Conservation (phyloP, 23 tunicate species). For the Ciona savignyi region DNA sequence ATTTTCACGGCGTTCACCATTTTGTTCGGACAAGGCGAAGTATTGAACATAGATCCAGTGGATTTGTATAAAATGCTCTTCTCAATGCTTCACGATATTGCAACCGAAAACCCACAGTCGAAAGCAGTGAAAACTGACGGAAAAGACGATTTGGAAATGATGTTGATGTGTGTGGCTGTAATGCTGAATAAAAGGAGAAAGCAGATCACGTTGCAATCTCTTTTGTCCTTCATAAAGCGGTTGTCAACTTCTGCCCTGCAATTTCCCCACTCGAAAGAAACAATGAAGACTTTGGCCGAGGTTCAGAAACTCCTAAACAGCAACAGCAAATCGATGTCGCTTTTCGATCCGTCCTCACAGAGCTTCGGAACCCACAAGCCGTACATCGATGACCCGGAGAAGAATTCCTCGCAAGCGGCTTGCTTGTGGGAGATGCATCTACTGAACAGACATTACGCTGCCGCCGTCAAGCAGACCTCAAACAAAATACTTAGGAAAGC, state of each 20-base stretch:
- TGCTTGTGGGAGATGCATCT: conserved; percentile 76
- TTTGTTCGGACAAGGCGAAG: conserved; percentile 86
- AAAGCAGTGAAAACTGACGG: background rate
- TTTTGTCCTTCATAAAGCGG: conserved; percentile 74
- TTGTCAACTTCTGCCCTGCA: conserved; percentile 34
- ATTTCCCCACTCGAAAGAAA: conserved; percentile 10
- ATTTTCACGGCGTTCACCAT: conserved; percentile 72
- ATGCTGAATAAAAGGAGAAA: conserved; percentile 77
- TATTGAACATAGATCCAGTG: conserved; percentile 75
- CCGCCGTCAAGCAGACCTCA: conserved; percentile 36
- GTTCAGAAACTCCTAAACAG: conserved; percentile 30
- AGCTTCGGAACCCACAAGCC: conserved; percentile 44
- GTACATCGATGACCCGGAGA: conserved; percentile 58
- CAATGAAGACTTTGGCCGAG: conserved; percentile 12
- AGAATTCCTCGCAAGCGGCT: conserved; percentile 43
- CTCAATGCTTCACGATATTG: conserved; percentile 21
- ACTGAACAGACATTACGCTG: conserved; percentile 55
- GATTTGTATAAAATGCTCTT: conserved; percentile 58
- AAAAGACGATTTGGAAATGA: conserved; percentile 4
- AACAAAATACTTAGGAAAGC: conserved; percentile 2
- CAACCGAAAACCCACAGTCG: background rate
- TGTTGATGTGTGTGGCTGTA: conserved; percentile 46
- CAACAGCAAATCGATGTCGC: conserved; percentile 59
- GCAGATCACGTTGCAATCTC: conserved; percentile 30
- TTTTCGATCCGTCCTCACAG: conserved; percentile 24